A percentile compares a stretch with the other conserved stretches of the same genome.
These are phyloP conservation scores for Agrotis ipsilon DNA, from an alignment of 2,888 invertebrate species.

Conservation along the genomic window DNA sequence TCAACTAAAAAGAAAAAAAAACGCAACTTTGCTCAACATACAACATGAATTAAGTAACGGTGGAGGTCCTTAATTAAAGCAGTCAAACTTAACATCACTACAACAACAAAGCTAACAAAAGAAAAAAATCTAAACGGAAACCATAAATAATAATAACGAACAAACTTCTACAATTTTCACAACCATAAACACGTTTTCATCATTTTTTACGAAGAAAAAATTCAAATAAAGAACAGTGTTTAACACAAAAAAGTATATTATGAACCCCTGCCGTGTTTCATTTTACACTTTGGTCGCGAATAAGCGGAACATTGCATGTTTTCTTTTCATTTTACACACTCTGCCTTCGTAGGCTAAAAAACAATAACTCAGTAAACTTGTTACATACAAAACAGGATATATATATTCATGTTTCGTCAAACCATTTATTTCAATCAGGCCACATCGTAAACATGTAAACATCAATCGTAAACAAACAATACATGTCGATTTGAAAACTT, in stretches of 20 bases:
- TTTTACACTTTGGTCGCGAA: constrained; percentile 16
- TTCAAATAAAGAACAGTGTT: constrained; percentile 21
- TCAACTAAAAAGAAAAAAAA: too few relatives aligned
- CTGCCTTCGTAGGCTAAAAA: too few relatives aligned
- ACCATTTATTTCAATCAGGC: too few relatives aligned
- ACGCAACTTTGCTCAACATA: too few relatives aligned
- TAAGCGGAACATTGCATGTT: constrained; percentile 39
- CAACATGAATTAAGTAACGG: too few relatives aligned
- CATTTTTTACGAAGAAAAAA: constrained; percentile 11
- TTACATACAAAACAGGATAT: too few relatives aligned
- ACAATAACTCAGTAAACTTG: too few relatives aligned
- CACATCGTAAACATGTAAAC: too few relatives aligned
- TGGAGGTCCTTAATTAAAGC: too few relatives aligned
- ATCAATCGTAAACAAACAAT: too few relatives aligned
- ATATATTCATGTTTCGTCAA: too few relatives aligned
- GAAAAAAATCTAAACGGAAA: background rate
- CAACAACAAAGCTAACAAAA: background rate
- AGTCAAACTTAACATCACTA: background rate
- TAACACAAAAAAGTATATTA: constrained; percentile 32
- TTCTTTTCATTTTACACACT: constrained; percentile 37
- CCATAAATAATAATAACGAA: background rate
- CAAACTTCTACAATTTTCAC: constrained; percentile 12
- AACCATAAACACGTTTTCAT: constrained; percentile 21
- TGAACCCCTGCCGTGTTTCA: constrained; percentile 34
- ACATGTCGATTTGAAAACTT: too few relatives aligned